Percentiles rank a stretch among this genome's conserved stretches.
Evolutionary conservation across 1,140 invertebrate species (phyloP).

Genomic region (Belonocnema kinseyi): DNA sequence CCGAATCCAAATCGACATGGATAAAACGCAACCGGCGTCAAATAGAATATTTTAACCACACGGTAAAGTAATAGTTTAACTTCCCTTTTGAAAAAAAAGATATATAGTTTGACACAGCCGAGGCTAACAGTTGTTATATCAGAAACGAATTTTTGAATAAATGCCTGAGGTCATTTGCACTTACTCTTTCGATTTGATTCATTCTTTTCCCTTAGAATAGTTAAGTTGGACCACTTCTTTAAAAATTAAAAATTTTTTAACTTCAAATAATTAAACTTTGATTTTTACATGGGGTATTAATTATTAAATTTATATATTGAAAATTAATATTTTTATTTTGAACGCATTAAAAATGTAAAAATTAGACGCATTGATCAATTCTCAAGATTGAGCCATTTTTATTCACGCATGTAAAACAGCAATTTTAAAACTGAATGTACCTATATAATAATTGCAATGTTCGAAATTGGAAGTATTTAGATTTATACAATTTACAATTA

Average conservation of each 20-base stretch:
- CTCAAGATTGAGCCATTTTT: no score
- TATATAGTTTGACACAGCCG: conserved; percentile 58
- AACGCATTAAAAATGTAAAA: no score
- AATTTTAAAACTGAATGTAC: no score
- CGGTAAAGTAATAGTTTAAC: conserved; percentile 57
- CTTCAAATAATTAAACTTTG: not conserved
- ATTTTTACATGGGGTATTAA: no score
- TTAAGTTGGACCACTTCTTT: not conserved
- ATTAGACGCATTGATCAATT: no score
- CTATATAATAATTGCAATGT: no score
- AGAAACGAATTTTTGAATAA: conserved; percentile 56
- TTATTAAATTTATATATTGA: no score
- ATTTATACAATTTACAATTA: no score
- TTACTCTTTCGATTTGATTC: conserved; percentile 42
- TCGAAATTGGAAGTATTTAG: no score
- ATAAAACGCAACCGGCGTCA: conserved; percentile 45
- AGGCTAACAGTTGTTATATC: conserved; percentile 58
- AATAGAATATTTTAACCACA: conserved; percentile 62
- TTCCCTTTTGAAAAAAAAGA: conserved; percentile 51
- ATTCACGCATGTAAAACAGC: no score
- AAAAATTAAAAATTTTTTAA: not conserved
- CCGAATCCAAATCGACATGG: conserved; percentile 49
- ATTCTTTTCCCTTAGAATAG: conserved; percentile 10
- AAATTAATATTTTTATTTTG: no score
- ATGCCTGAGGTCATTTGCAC: conserved; percentile 54